Conservation (phyloP, 2,113 vertebrate species). For the Danionella cerebrum region DNA sequence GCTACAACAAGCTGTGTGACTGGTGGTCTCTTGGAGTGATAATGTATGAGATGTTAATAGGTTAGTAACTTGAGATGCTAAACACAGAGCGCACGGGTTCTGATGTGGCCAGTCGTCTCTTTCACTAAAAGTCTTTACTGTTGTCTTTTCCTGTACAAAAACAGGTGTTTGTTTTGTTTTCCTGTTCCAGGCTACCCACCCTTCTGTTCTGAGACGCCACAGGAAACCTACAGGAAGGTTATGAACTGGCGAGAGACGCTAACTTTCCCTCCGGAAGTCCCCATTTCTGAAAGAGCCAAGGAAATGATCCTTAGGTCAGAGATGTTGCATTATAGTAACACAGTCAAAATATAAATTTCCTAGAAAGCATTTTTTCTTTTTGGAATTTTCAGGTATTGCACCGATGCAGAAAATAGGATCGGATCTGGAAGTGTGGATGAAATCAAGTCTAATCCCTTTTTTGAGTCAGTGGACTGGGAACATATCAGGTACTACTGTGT, state of each 20-base stretch:
- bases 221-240: slow-evolving; percentile 97
- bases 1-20: slow-evolving; percentile 95
- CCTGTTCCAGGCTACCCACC: slow-evolving; percentile 83
- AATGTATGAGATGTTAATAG: slow-evolving; percentile 98
- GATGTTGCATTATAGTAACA: not conserved
- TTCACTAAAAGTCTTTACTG: slow-evolving; percentile 5
- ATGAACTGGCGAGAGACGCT: slow-evolving; percentile 99
- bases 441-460: slow-evolving; percentile 88
- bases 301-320: slow-evolving; percentile 84
- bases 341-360: no score
- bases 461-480: slow-evolving; percentile 96
- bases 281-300: slow-evolving; percentile 94
- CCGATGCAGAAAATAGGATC: slow-evolving; percentile 86
- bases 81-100: not conserved
- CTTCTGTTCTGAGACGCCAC: slow-evolving; percentile 96
- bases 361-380: no score
- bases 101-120: not conserved
- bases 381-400: slow-evolving; percentile 84
- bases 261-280: slow-evolving; percentile 93
- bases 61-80: slow-evolving; percentile 53
- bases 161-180: slow-evolving; percentile 23
- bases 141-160: not conserved
- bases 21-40: slow-evolving; percentile 98
- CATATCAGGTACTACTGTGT: slow-evolving; percentile 82
- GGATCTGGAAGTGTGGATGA: slow-evolving; percentile 89